Conservation (phyloP, 35 echinoderm and acorn worm species). For the Holothuria glaberrima region DNA sequence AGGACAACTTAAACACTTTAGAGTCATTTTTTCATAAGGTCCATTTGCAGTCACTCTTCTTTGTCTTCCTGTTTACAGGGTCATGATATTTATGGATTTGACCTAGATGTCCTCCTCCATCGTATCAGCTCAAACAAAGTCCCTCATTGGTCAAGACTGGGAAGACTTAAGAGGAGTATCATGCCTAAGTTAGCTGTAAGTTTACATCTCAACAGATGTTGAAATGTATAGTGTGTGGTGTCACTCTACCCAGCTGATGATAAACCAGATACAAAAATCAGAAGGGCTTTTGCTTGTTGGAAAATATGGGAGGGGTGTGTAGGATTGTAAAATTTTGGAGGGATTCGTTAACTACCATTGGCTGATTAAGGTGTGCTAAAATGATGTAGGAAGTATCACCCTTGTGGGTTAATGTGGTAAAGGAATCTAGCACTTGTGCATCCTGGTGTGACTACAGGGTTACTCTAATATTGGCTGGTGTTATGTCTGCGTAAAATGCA, state of each 20-base stretch:
- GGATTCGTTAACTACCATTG: too few species aligned
- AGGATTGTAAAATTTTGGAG: too few species aligned
- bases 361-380: too few species aligned
- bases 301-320: too few species aligned
- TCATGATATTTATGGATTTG: constrained; percentile 96
- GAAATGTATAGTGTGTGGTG: not conserved
- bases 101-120: constrained; percentile 93
- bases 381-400: too few species aligned
- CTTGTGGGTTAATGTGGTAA: too few species aligned
- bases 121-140: constrained; percentile 89
- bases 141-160: constrained; percentile 96
- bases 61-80: constrained; percentile 61
- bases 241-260: not conserved
- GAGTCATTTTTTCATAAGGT: not conserved
- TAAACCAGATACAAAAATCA: not conserved
- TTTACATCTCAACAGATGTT: not conserved
- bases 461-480: too few species aligned
- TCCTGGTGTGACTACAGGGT: too few species aligned
- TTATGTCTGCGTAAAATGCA: too few species aligned
- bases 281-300: too few species aligned
- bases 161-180: constrained; percentile 77
- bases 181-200: constrained; percentile 96
- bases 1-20: too few species aligned
- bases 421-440: too few species aligned
- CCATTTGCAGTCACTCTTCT: not conserved